Base-by-base conservation (phyloP, 92 coral and sea anemone genomes). In the Desmophyllum pertusum region DNA sequence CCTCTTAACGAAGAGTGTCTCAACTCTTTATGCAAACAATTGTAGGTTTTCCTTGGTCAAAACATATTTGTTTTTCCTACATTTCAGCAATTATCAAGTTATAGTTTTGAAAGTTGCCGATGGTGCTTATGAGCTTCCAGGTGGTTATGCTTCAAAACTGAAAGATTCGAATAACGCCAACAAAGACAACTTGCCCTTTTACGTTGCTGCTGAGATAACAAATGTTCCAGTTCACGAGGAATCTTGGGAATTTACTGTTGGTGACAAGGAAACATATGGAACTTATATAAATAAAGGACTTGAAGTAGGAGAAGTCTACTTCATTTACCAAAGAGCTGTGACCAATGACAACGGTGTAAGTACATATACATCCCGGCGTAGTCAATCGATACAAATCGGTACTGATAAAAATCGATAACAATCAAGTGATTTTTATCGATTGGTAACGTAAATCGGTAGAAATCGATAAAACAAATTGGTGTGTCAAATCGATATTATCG, bases 161-260 rank as follows among this genome's bases (percentile, higher is more conserved):
- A 43, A 38, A 41, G 51, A 33, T 19, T 33, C 23, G 3, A 68
- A 19, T 23, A 17, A 71, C 8, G 76, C 76, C 51, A 39, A 39
- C 30, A 40, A 38, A 40, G 53, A 71, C 30, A 38, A 71, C 53
- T 19, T 71, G 36, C 39, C 39, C 30, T 71, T 39, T 23, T 71
- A 71, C 53, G 3, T 71, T 2, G 52, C 76, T 40, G 76, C 76
- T 71, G 53, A 71, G 76, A 7, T 71, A 9, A 15, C 0, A 27
- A 71, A 71, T 33, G 13, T 4, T 17, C 76, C 76, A 40, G 30
- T 39, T 1, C 33, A 38, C 15, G 33, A 38, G 5, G 7, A 71
- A 40, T 10, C 48, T 7, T 41, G 51, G 76, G 14, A 71, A 71
- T 71, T 39, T 71, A 40, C 35, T 38, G 76, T 71, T 71, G 76